Evolutionary conservation across 2,113 vertebrate species (phyloP), one percentile per base, ranked within the genome.

Genomic region (Syngnathus floridae): DNA sequence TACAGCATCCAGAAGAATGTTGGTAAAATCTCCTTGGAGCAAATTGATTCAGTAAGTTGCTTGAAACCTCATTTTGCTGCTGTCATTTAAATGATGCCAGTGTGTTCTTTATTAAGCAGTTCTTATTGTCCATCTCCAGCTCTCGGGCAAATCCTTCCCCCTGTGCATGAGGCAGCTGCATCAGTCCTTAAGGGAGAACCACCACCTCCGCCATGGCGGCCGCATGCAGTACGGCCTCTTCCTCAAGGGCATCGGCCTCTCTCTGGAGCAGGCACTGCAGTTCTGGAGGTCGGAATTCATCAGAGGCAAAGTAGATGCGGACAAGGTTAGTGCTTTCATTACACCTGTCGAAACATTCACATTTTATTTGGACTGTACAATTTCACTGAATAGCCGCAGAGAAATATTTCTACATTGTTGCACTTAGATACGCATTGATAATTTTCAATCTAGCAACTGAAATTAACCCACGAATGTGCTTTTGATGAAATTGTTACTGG

Each of bases 221-320:
- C 93, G 96, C 0, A 95, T 99, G 95, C 96, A 99, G 46, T 99
- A 98, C 0, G 96, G 97, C 0, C 94, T 99, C 45, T 99, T 95
- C 87, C 88, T 99, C 5, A 99, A 99, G 71, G 95, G 95, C 66
- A 94, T 99, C 0, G 96, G 97, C 64, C 84, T 99, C 41, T 94
- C 97, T 1, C 74, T 99, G 80, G 95, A 99, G 9, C 96, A 99
- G 82, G 95, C 97, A 0, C 76, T 99, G 83, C 94, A 96, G 67
- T 99, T 99, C 72, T 99, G 97, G 97, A 97, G 93, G 84, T 90
- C 90, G 0, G 97, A 99, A 79, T 99, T 99, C 75, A 87, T 91
- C 73, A 90, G 78, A 84, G 96, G 96, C 78, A 98, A 98, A 81
- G 92, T 99, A 74, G 95, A 97, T 58, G 86, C 92, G n/a, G 96